These are phyloP conservation scores for Conopomorpha cramerella DNA, from an alignment of 1,140 invertebrate genomes.

Conservation along the genomic window DNA sequence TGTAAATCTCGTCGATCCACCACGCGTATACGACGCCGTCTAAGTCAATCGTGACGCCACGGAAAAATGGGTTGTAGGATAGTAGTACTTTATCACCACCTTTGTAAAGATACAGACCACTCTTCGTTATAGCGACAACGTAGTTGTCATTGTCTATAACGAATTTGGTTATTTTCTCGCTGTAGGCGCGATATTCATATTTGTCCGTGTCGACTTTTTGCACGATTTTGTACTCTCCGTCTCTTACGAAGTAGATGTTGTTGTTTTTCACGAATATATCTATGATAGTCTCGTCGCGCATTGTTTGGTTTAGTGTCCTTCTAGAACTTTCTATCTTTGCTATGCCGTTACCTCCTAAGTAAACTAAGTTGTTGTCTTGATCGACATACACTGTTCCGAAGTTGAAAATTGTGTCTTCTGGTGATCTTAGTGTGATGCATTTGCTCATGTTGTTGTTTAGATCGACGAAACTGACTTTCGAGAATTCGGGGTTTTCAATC, in stretches of 20 bases:
- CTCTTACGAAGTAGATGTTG: slow-evolving; percentile 29
- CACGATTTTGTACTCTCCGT: slow-evolving; percentile 22
- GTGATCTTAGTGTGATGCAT: too few species aligned
- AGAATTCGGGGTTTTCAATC: slow-evolving; percentile 33
- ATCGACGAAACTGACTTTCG: slow-evolving; percentile 29
- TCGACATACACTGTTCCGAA: slow-evolving; percentile 39
- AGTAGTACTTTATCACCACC: slow-evolving; percentile 13
- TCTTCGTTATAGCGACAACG: slow-evolving; percentile 24
- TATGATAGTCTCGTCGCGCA: slow-evolving; percentile 25
- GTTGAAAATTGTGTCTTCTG: too few species aligned
- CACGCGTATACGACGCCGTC: slow-evolving; percentile 29
- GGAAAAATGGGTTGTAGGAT: slow-evolving; percentile 33
- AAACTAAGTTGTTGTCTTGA: slow-evolving; percentile 27
- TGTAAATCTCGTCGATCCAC: slow-evolving; percentile 46
- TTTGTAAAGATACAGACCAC: slow-evolving; percentile 7
- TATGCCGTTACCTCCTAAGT: too few species aligned
- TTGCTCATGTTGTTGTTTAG: slow-evolving; percentile 15
- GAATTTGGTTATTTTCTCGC: slow-evolving; percentile 28
- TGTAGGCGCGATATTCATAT: background rate
- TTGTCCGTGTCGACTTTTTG: slow-evolving; percentile 23
- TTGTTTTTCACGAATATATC: slow-evolving; percentile 33
- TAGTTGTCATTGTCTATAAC: slow-evolving; percentile 29
- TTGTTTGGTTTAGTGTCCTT: slow-evolving; percentile 19
- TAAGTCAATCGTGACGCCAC: slow-evolving; percentile 32
- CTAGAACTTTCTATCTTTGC: slow-evolving; percentile 27